phyloP scores from a whole-genome alignment of 2,113 vertebrate species.

The Callionymus lyra region DNA sequence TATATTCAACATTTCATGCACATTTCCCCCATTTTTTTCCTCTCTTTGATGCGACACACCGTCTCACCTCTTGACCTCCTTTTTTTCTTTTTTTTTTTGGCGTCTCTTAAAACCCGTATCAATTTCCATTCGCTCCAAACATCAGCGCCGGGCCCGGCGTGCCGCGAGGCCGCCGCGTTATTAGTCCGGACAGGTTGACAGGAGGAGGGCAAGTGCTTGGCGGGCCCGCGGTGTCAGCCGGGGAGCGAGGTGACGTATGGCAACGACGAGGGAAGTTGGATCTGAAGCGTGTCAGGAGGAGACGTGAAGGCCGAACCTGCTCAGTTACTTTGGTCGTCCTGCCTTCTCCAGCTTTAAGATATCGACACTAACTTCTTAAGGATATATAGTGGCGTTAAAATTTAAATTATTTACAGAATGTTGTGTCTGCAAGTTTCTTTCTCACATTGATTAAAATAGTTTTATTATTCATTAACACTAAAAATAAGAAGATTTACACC shows the following conservation, averaged over 20 bases:
- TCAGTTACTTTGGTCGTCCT: too few relatives aligned
- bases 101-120: constrained; percentile 25
- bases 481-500: too few relatives aligned
- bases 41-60: background rate
- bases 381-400: too few relatives aligned
- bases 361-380: too few relatives aligned
- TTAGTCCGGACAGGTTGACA: constrained; percentile 37
- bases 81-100: background rate
- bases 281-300: constrained; percentile 6
- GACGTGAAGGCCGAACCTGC: too few relatives aligned
- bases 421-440: too few relatives aligned
- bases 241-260: background rate
- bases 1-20: too few relatives aligned
- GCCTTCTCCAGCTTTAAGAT: too few relatives aligned
- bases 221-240: constrained; percentile 13
- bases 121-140: constrained; percentile 32
- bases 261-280: constrained; percentile 2
- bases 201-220: constrained; percentile 7
- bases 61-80: background rate
- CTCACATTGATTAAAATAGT: too few relatives aligned
- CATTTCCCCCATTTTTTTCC: too few relatives aligned
- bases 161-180: constrained; percentile 8
- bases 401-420: too few relatives aligned
- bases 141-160: constrained; percentile 14
- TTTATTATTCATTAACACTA: too few relatives aligned